These are phyloP conservation scores for Tetrax tetrax DNA, from an alignment of 2,113 vertebrate species.

Conservation along the genomic window DNA sequence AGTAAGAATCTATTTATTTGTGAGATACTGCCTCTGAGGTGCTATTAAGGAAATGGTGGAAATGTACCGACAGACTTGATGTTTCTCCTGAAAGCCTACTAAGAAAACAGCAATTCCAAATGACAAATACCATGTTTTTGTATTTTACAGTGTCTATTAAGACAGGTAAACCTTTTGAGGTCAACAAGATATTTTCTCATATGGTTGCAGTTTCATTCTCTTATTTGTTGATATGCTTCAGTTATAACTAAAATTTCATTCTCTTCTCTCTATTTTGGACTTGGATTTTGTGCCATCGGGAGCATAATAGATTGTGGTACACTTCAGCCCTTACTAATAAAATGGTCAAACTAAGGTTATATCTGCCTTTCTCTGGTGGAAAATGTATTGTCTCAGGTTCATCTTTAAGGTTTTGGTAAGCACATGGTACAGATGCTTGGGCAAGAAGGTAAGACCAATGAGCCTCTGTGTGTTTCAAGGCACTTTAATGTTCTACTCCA, in stretches of 20 bases:
- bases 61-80: background rate
- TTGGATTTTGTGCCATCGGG: background rate
- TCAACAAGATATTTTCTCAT: background rate
- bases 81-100: background rate
- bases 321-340: background rate
- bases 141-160: background rate
- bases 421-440: fast-evolving
- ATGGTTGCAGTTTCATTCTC: background rate
- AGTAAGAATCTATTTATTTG: background rate
- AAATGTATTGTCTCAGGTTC: background rate
- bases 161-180: background rate
- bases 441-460: background rate
- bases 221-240: background rate
- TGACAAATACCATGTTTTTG: background rate
- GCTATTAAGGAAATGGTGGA: background rate
- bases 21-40: background rate
- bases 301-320: background rate
- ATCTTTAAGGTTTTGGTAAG: background rate
- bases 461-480: background rate
- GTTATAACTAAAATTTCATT: background rate
- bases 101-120: background rate
- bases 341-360: background rate
- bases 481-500: background rate
- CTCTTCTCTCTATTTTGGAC: background rate
- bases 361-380: background rate